phyloP scores from a whole-genome alignment of 2,797 vertebrate species.

The Podarcis lilfordi region DNA sequence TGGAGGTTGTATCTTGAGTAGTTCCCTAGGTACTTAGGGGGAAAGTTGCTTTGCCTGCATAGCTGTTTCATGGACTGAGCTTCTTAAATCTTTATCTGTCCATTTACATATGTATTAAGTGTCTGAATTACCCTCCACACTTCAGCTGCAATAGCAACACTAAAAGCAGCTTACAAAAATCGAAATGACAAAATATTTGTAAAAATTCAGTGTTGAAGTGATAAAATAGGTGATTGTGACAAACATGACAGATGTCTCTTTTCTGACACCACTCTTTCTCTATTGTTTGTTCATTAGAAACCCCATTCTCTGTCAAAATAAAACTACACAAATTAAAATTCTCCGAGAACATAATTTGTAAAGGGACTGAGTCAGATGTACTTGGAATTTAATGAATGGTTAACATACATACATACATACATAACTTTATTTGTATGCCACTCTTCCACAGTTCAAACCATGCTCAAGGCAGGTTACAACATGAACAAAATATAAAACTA shows the following conservation, averaged over 20 bases:
- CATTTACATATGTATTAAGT: not conserved
- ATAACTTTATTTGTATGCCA: no score
- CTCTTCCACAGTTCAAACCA: no score
- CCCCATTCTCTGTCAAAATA: no score
- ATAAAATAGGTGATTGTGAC: not conserved
- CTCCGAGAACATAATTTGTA: not conserved
- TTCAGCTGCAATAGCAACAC: not conserved
- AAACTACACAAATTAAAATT: not conserved
- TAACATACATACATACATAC: no score
- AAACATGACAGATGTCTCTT: not conserved
- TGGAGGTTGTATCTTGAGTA: not conserved
- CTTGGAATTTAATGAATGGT: not conserved
- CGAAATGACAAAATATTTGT: not conserved
- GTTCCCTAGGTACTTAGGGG: not conserved
- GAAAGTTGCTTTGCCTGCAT: not conserved
- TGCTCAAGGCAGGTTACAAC: no score
- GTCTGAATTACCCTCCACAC: not conserved
- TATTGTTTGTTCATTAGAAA: not conserved
- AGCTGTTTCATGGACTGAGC: not conserved
- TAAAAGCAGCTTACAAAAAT: not conserved
- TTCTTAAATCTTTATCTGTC: not conserved
- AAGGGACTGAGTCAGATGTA: not conserved
- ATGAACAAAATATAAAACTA: no score
- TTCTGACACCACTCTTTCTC: not conserved
- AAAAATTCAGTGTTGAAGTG: not conserved